Evolutionary conservation across 2,888 invertebrate species (phyloP), one percentile per base, ranked within the genome.

Genomic region (Metacarcinus magister): DNA sequence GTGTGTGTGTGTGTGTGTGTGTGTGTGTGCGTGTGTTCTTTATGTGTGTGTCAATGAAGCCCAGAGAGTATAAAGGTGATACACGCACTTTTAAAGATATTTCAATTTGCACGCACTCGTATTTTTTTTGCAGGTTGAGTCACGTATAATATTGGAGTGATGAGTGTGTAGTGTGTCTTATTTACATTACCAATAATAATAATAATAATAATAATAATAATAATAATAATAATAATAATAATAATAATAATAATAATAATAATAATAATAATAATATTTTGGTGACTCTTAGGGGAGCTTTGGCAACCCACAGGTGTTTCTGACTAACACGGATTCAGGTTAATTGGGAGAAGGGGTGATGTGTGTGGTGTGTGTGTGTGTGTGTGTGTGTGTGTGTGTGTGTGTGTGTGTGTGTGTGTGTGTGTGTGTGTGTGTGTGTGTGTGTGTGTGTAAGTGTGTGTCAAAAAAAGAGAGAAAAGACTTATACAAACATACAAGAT

Each of bases 201-300:
- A 93, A 93, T 28, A 48, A 93, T 93, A 93, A 93, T 28, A 93
- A 48, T 60, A 93, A 54, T 19, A 92, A 44, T 92, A 48, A 48
- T 54, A 28, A 48, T 92, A 48, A 48, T 54, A 48, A 48, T 92
- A 46, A 48, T 92, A 28, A n/a, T 92, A 48, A 48, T 92, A 92
- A n/a, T 92, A 46, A n/a, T 92, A n/a, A 48, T 92, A 48, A 92
- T 92, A 60, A 93, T 93, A 67, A 60, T 75, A 67, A 60, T 93
- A 75, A 93, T 93, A 93, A 39, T 75, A 75, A 93, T 39, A 54
- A 60, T 93, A 43, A 93, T 19, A 39, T 32, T 46, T 87, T 28
- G 4, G 82, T n/a, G 87, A 82, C n/a, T 87, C 44, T 28, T 23
- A 23, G 13, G 43, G 75, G 0, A 93, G 75, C 67, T 23, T 13